Percentiles rank a stretch among this genome's conserved stretches.
Conservation (phyloP, 2,888 invertebrate species). For the Aquatica leii region DNA sequence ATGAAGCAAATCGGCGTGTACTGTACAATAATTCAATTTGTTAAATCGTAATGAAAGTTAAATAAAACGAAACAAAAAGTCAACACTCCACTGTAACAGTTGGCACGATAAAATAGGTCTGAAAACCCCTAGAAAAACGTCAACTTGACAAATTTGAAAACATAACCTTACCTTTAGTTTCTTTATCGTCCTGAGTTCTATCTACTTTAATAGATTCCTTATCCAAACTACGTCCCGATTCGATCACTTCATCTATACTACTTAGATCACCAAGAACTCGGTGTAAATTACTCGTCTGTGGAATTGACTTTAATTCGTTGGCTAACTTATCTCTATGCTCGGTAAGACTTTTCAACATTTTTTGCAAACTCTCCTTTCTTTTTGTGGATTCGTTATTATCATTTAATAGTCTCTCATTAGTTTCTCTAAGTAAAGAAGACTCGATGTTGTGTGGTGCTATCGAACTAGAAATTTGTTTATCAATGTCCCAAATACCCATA, state of each 20-base stretch:
- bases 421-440: not conserved
- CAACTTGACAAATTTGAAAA: too few species aligned
- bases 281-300: conserved; percentile 49
- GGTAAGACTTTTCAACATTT: conserved; percentile 54
- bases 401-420: too few species aligned
- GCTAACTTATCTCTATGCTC: conserved; percentile 56
- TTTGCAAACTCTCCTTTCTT: conserved; percentile 48
- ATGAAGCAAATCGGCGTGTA: too few species aligned
- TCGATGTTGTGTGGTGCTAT: not conserved
- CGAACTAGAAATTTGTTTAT: conserved; percentile 1
- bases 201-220: too few species aligned
- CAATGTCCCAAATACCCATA: conserved; percentile 42
- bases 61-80: too few species aligned
- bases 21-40: too few species aligned
- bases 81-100: too few species aligned
- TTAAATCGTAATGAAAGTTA: too few species aligned
- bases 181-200: too few species aligned
- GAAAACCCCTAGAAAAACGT: too few species aligned
- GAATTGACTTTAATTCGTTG: conserved; percentile 53
- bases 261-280: conserved; percentile 35
- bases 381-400: not conserved
- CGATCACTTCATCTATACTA: conserved; percentile 29
- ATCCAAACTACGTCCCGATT: conserved; percentile 12
- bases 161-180: too few species aligned
- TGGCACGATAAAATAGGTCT: too few species aligned